Conservation (phyloP, 2,797 vertebrate species). For the Erithacus rubecula region DNA sequence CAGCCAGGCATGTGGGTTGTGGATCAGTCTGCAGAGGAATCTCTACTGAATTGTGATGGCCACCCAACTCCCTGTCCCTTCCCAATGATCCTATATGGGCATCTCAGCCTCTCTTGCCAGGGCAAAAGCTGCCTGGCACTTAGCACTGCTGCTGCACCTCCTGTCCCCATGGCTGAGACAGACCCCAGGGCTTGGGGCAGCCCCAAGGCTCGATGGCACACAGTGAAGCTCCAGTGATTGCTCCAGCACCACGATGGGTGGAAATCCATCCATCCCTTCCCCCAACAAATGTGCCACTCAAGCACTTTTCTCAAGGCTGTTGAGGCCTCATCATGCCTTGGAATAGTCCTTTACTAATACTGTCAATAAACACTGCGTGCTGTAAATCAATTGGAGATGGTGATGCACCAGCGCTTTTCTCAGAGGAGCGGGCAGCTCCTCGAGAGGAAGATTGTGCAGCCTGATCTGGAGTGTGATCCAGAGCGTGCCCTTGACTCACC, state of each 20-base stretch:
- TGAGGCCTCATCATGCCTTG: not conserved
- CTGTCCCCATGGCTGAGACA: accelerated
- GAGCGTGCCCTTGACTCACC: not conserved
- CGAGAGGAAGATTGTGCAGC: not conserved
- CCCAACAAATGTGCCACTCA: not conserved
- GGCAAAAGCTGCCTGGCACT: not conserved
- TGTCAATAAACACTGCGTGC: accelerated
- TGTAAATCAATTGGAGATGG: not conserved
- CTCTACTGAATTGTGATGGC: accelerated
- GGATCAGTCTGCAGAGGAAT: not conserved
- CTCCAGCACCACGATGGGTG: accelerated
- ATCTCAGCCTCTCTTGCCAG: not conserved
- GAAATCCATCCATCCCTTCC: not conserved
- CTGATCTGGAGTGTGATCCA: not conserved
- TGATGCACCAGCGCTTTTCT: accelerated
- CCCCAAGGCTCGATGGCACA: accelerated
- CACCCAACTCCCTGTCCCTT: not conserved
- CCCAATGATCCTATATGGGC: accelerated
- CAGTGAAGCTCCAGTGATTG: not conserved
- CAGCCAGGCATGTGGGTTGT: accelerated
- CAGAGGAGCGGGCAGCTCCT: not conserved
- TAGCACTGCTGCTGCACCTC: not conserved
- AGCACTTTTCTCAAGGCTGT: not conserved
- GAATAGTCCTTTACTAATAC: accelerated
- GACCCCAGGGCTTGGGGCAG: not conserved